Evolutionary conservation across 2,797 vertebrate genomes (phyloP), one percentile per base, ranked within the genome.

Genomic region (Sebastes oblongus): DNA sequence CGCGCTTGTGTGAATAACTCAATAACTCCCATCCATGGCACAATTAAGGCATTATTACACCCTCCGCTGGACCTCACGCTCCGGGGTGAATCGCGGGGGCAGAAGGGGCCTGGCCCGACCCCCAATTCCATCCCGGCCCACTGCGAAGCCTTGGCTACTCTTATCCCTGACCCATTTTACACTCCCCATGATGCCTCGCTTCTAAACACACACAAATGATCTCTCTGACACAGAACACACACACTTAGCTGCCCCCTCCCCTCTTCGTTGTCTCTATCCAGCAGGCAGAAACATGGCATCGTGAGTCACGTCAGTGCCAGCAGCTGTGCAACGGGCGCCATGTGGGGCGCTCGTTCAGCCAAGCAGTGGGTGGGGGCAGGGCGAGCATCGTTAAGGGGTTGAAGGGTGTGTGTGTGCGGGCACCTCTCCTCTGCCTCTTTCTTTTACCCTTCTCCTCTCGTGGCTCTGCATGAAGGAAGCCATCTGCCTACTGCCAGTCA

Each of bases 21-120:
- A 83, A 90, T 93, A 93, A 84, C 83, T 89, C 86, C 82, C 83
- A 82, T 84, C 88, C 65, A 56, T 88, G 82, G 88, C 81, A 88
- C 94, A 95, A 95, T 95, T 95, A 95, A 93, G 89, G 85, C 93
- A 89, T 93, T 93, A 94, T 94, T 94, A 94, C 91, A 92, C 87
- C 91, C 93, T 93, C 89, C 34, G 68, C 82, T 93, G 84, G 85
- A 85, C 86, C 80, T 85, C 82, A 32, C 12, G 88, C 93, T 93
- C 65, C 13, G 20, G 92, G 92, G 81, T 91, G 89, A 90, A 88
- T 72, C 68, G 77, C 72, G 54, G 67, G 86, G 86, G 75, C 71
- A 90, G 81, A 81, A 58, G 72, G 78, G 64, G 80, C 70, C 59
- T 66, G 68, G 80, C 77, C 71, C 36, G 79, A 75, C 80, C 81